These are phyloP conservation scores for Drosophila borborema DNA, from an alignment of 2,888 invertebrate species.

Conservation along the genomic window DNA sequence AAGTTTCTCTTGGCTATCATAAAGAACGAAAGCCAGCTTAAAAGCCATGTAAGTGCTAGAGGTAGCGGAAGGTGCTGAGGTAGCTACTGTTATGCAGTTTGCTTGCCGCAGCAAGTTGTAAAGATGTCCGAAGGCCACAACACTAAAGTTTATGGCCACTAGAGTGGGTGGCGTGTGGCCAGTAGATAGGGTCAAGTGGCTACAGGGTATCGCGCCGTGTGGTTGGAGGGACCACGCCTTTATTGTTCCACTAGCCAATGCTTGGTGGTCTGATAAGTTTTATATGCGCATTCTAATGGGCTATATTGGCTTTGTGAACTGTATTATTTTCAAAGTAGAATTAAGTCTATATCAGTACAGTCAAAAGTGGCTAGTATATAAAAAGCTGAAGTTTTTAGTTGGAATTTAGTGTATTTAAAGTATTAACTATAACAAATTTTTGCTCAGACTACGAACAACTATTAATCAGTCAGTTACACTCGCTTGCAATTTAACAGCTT, in stretches of 20 bases:
- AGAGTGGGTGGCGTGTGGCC: not conserved
- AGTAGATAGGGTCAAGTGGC: conserved; percentile 12
- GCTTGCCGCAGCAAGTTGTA: conserved; percentile 65
- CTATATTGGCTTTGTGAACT: not conserved
- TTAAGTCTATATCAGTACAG: not conserved
- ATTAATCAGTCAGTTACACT: not conserved
- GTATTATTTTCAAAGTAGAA: not conserved
- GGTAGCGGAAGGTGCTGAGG: not conserved
- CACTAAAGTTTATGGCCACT: conserved; percentile 68
- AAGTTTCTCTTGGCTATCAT: conserved; percentile 36
- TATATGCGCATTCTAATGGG: not conserved
- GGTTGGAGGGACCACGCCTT: conserved; percentile 13
- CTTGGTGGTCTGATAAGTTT: not conserved
- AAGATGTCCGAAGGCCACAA: conserved; percentile 68
- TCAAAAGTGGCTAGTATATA: no score
- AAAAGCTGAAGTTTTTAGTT: no score
- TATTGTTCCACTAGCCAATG: conserved; percentile 24
- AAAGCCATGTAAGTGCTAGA: conserved; percentile 27
- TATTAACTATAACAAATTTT: not conserved
- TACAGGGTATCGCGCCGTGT: not conserved
- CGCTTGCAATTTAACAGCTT: not conserved
- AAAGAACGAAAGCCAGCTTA: conserved; percentile 59
- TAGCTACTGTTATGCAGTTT: conserved; percentile 22
- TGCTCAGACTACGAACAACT: not conserved
- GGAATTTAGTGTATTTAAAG: no score